Evolutionary conservation across 2,797 vertebrate genomes (phyloP), one percentile per base, ranked within the genome.

Genomic region (Mormyrops attenuatus): DNA sequence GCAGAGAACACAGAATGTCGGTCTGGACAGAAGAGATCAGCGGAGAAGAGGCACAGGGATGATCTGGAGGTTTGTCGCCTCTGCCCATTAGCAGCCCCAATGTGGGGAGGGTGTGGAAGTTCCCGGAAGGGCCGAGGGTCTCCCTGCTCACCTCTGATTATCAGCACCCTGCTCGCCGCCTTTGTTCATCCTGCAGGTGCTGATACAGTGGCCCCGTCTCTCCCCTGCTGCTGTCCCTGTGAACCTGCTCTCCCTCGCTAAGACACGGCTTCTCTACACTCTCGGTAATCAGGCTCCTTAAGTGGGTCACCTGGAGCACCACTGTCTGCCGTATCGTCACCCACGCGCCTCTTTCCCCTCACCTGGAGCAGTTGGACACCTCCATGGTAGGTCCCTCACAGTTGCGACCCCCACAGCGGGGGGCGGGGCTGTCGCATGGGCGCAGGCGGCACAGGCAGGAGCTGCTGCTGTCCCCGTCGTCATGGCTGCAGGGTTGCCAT

Each of bases 341-440:
- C 38, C 77, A 82, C 17, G 7, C 22, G 22, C 7, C 50, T 22
- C 22, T 1, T 13, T 22, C 57, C 3, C 89, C 41, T 34, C 93
- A 98, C 99, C 99, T 98, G 11, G 99, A 99, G 91, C 99, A 99
- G 95, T 99, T 99, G 93, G 98, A 96, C 0, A 99, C 97, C 91
- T 99, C 97, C 2, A 99, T 99, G 89, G 97, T 96, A 87, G 97
- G 93, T 11, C 98, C 98, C 87, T 96, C 95, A 2, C 99, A 99
- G 92, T 92, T 92, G 0, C 93, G 96, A 60, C 98, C 99, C 50
- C 98, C 98, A 1, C 99, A 99, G 84, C 95, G 97, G 88, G 98
- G 97, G 22, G 91, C 92, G 0, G 99, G 99, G 91, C 94, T 97
- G 94, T 99, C 96, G 88, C 99, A 99, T 0, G 95, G 96, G 90